Conservation (phyloP, 2,113 vertebrate species). For the Apodemus sylvaticus region DNA sequence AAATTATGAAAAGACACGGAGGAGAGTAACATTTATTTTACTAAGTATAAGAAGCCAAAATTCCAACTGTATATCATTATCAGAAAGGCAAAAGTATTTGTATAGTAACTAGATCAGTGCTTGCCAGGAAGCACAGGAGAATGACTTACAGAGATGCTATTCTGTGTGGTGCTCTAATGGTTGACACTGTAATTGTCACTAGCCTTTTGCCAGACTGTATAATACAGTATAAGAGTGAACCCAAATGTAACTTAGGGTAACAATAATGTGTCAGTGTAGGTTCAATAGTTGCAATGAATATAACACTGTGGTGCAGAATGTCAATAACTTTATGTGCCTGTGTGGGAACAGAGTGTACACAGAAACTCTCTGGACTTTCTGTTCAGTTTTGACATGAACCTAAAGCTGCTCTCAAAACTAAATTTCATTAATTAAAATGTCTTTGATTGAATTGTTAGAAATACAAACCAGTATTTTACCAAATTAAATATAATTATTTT, state of each 20-base stretch:
- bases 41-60: neutral
- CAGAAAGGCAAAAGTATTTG: neutral
- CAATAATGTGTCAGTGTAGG: neutral
- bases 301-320: neutral
- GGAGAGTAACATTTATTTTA: neutral
- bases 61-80: neutral
- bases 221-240: neutral
- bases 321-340: rapidly evolving
- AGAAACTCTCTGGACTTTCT: neutral
- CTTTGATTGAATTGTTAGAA: conserved; percentile 68
- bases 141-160: neutral
- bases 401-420: conserved; percentile 38
- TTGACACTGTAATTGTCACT: neutral
- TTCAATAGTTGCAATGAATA: neutral
- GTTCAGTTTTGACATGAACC: neutral
- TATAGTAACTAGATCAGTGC: neutral
- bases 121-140: neutral
- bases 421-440: conserved; percentile 40
- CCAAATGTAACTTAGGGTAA: neutral
- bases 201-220: neutral
- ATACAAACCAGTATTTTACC: conserved; percentile 64
- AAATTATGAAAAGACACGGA: neutral
- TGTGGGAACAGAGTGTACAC: too few species aligned
- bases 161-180: neutral
- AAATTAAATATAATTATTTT: conserved; percentile 60